Conservation (phyloP, 2,113 vertebrate species). For the Thomomys bottae region DNA sequence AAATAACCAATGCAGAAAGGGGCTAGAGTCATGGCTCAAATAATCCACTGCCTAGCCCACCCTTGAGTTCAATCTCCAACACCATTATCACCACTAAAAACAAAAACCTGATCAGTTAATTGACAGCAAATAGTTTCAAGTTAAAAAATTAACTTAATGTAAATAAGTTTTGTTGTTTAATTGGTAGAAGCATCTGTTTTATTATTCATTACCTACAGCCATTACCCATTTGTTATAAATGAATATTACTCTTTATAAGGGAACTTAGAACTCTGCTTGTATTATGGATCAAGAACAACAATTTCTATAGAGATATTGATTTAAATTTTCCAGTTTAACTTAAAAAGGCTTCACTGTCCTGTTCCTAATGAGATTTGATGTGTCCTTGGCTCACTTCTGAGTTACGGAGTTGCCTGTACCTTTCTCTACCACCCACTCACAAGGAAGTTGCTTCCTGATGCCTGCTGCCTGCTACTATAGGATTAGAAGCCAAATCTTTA, state of each 20-base stretch:
- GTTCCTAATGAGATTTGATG: background rate
- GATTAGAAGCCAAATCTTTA: background rate
- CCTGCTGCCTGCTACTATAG: background rate
- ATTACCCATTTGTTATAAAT: background rate
- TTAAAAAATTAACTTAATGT: background rate
- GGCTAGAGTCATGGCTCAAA: too few relatives aligned
- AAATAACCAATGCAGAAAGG: too few relatives aligned
- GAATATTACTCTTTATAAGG: background rate
- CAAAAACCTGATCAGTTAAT: too few relatives aligned
- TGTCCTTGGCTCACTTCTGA: background rate
- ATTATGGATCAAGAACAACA: background rate
- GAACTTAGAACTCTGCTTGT: background rate
- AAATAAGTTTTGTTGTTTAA: background rate
- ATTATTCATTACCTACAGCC: background rate
- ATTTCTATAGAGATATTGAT: background rate
- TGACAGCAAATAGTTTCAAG: background rate
- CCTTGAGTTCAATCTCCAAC: too few relatives aligned
- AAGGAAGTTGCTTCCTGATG: background rate
- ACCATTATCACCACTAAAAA: too few relatives aligned
- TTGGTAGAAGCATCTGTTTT: background rate
- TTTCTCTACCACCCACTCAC: background rate
- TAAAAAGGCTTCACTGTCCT: too few relatives aligned
- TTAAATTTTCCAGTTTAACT: too few relatives aligned
- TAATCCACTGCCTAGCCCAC: too few relatives aligned
- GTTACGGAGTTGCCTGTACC: too few relatives aligned